phyloP scores from a whole-genome alignment of 2,888 invertebrate genomes.

The Spisula subtruncata region DNA sequence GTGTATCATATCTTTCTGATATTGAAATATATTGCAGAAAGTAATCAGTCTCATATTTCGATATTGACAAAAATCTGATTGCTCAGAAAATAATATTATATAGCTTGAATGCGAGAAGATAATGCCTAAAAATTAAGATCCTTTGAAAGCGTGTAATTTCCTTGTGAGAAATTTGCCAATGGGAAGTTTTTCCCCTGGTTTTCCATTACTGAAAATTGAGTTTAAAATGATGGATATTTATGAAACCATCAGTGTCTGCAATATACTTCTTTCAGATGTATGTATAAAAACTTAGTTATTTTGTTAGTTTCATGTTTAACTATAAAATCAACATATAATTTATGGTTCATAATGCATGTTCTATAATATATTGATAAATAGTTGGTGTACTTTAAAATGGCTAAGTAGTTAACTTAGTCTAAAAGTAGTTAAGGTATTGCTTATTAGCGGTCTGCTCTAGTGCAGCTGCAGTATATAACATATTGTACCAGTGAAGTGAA shows the following conservation, averaged over 20 bases:
- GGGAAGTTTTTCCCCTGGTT: neutral
- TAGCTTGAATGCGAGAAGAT: neutral
- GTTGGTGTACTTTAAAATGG: too few relatives aligned
- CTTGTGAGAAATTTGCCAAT: neutral
- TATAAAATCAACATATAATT: neutral
- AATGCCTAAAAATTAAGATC: neutral
- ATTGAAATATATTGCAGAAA: neutral
- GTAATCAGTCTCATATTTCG: neutral
- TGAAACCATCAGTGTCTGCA: neutral
- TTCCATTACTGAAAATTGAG: neutral
- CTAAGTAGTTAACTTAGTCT: too few relatives aligned
- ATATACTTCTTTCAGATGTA: neutral
- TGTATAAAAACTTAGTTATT: neutral
- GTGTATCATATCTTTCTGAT: neutral
- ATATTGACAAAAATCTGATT: neutral
- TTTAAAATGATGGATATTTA: neutral
- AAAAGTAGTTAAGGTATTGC: too few relatives aligned
- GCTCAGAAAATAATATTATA: neutral
- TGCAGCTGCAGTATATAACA: too few relatives aligned
- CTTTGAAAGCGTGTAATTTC: neutral
- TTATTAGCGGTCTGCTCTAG: too few relatives aligned
- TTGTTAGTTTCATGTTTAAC: neutral
- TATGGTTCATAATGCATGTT: neutral
- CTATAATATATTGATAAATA: too few relatives aligned
- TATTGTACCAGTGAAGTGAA: too few relatives aligned